Evolutionary conservation across 2,888 invertebrate genomes (phyloP), one percentile per base, ranked within the genome.

Genomic region (Clepsis dumicolana): DNA sequence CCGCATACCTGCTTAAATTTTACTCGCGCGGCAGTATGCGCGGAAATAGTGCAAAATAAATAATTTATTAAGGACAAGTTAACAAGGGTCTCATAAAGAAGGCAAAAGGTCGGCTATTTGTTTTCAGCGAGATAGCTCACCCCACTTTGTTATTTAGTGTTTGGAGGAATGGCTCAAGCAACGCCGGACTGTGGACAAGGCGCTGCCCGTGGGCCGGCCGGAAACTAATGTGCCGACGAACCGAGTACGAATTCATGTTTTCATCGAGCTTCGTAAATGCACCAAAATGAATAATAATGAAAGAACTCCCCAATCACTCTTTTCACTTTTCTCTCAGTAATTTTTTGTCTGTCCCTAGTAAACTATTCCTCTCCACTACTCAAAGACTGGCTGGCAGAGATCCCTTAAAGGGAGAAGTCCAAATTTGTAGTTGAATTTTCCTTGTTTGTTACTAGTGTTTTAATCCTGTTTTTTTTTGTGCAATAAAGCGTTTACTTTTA

Each of bases 81-180:
- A 93, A 92, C 93, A 93, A 93, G 91, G 93, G 91, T 90, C 92
- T 91, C 90, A 88, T 93, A 93, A 93, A 93, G 91, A 93, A 91
- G 92, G 91, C 91, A 91, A 91, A 89, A 92, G 93, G 93, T 90
- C 87, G 88, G 90, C 91, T 90, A 91, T 93, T 93, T 92, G 92
- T 92, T 92, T 89, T 84, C 89, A 86, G 85, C 82, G 84, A 86
- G 87, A 89, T 88, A 87, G 86, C 81, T 86, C 80, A 83, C 86
- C 87, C 87, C 86, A 85, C 86, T 91, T 89, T 87, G 89, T 92
- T 91, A 88, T 90, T 89, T 89, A 90, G 90, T 88, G 89, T 88
- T 87, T 80, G 82, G 75, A 80, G 71, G 64, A 71, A 63, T 64
- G 56, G 64, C 64, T 64, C 24, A 57, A 38, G 64, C 65, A 48